Percentiles rank a stretch among this genome's conserved stretches.
phyloP scores from a whole-genome alignment of 2,113 vertebrate genomes.

The Mobula hypostoma region DNA sequence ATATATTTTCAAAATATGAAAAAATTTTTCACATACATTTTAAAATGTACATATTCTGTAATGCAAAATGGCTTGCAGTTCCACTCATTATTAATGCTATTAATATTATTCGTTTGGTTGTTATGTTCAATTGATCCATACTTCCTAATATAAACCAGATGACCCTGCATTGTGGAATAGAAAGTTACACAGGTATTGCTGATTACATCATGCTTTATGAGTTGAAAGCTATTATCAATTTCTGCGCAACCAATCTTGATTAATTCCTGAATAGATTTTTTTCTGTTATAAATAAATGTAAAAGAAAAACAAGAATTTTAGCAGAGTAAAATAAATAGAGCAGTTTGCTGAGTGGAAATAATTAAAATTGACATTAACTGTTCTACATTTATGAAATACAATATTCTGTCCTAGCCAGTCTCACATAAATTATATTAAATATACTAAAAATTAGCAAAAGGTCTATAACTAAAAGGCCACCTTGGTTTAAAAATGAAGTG shows the following conservation, averaged over 20 bases:
- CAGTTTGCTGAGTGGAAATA: neutral
- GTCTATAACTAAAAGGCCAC: neutral
- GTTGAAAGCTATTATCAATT: neutral
- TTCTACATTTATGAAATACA: conserved; percentile 17
- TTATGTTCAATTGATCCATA: neutral
- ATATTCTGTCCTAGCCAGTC: neutral
- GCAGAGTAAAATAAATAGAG: neutral
- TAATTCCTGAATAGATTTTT: neutral
- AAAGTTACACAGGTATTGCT: neutral
- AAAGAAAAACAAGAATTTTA: neutral
- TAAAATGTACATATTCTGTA: neutral
- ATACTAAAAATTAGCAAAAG: neutral
- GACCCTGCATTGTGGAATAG: neutral
- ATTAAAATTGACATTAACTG: neutral
- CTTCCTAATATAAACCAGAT: neutral
- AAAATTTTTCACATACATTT: neutral
- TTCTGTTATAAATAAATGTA: neutral
- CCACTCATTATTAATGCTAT: neutral
- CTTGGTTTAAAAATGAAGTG: conserved; percentile 2
- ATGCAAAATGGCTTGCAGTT: neutral
- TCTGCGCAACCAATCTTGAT: neutral
- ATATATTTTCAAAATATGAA: neutral
- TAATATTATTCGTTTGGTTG: neutral
- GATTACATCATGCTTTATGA: neutral
- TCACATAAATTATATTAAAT: neutral